Evolutionary conservation across 2,113 vertebrate genomes (phyloP).

Genomic region (Suricata suricatta): DNA sequence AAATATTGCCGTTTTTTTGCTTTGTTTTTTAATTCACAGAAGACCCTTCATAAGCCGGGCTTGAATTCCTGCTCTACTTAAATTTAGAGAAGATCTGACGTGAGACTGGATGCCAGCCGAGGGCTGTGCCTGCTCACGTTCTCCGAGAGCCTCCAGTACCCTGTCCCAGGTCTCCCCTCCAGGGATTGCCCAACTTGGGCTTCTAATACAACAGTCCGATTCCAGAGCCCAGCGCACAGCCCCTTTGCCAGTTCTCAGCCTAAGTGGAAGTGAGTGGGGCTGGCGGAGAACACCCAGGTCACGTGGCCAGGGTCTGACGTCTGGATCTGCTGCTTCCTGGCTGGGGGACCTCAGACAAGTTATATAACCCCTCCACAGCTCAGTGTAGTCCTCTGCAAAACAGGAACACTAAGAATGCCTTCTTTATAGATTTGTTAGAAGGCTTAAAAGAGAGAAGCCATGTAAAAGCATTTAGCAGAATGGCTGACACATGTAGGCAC

Average conservation of each 20-base stretch:
- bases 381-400: neutral
- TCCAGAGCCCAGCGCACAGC: neutral
- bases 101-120: neutral
- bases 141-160: fast-evolving
- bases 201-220: fast-evolving
- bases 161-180: neutral
- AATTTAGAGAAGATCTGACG: neutral
- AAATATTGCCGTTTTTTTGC: neutral
- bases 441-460: neutral
- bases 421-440: neutral
- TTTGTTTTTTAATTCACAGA: neutral
- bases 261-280: neutral
- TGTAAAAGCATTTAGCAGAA: neutral
- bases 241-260: neutral
- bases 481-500: neutral
- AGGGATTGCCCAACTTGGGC: neutral
- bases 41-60: neutral
- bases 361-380: neutral
- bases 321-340: neutral
- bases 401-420: neutral
- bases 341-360: neutral
- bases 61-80: neutral
- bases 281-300: neutral
- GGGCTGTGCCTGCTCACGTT: neutral
- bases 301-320: fast-evolving